phyloP scores from a whole-genome alignment of 1,140 invertebrate genomes.

The Arctopsyche grandis region DNA sequence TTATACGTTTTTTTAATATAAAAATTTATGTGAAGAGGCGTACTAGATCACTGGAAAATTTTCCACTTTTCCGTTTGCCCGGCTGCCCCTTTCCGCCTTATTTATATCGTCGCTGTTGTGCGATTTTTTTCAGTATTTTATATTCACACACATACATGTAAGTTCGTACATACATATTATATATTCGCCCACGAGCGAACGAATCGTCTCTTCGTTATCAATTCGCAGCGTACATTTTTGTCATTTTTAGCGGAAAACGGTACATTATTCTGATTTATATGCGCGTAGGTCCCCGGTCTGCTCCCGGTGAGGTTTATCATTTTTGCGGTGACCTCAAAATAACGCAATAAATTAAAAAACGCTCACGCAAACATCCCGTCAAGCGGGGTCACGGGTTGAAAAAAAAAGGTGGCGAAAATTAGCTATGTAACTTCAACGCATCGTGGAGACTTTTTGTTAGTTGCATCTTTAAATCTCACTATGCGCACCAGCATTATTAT shows the following conservation, averaged over 20 bases:
- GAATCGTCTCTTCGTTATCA: slow-evolving; percentile 29
- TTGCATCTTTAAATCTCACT: too few species aligned
- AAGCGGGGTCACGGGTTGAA: neutral
- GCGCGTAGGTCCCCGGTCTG: neutral
- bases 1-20: neutral
- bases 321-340: slow-evolving; percentile 24
- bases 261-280: slow-evolving; percentile 40
- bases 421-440: too few species aligned
- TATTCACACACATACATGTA: neutral
- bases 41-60: slow-evolving; percentile 12
- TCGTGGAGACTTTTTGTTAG: too few species aligned
- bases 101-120: neutral
- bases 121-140: neutral
- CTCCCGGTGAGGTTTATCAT: slow-evolving; percentile 27
- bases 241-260: slow-evolving; percentile 19
- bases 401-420: neutral
- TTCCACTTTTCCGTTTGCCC: slow-evolving; percentile 2
- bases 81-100: neutral
- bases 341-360: slow-evolving; percentile 35
- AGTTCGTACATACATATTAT: neutral
- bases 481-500: too few species aligned
- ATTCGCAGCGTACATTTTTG: slow-evolving; percentile 9
- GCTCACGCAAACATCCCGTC: neutral
- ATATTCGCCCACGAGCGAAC: neutral
- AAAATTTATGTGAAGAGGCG: slow-evolving; percentile 2